Base-by-base conservation (phyloP, 2,113 vertebrate species). In the Brachirus orientalis region DNA sequence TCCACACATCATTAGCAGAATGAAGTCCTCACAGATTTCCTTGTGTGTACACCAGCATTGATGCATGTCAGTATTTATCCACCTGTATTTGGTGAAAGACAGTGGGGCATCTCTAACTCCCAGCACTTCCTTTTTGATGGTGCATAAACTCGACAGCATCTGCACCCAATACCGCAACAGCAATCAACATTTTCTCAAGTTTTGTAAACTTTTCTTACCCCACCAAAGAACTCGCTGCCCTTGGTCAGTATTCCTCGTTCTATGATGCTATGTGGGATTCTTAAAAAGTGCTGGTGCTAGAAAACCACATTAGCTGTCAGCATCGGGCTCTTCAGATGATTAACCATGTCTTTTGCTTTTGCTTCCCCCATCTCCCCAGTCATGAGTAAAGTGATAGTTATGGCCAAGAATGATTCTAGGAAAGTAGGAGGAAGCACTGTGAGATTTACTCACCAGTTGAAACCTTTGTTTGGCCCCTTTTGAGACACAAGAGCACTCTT, bases 351-450 rank as follows among this genome's bases (percentile, higher is more conserved):
- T 45, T 62, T 52, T 7, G 11, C 63, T n/a, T n/a, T n/a, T n/a
- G n/a, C 77, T 58, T 63, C 69, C 35, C 57, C 38, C 35, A 17
- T 58, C 55, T 56, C 65, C 62, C 44, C 12, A 57, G 77, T 77
- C 74, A 60, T 64, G 63, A 82, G 72, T 48, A 67, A 82, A 62
- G 58, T 40, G 74, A 84, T 86, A 81, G 90, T 89, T 86, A 84
- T 64, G 76, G 52, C 74, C 58, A 59, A 77, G 61, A 50, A 65
- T 36, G 56, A 75, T 75, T 75, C 76, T 71, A 66, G 59, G 43
- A 22, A 68, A 74, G 79, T 60, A 76, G 62, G 69, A 73, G 62
- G 72, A 68, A 75, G 70, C 19, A 50, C 66, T 12, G 38, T 63
- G 38, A 75, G 73, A 67, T 82, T 78, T 57, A 63, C 50, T 64